Base-by-base conservation (phyloP, 2,797 vertebrate species). In the Myotis pilosus region DNA sequence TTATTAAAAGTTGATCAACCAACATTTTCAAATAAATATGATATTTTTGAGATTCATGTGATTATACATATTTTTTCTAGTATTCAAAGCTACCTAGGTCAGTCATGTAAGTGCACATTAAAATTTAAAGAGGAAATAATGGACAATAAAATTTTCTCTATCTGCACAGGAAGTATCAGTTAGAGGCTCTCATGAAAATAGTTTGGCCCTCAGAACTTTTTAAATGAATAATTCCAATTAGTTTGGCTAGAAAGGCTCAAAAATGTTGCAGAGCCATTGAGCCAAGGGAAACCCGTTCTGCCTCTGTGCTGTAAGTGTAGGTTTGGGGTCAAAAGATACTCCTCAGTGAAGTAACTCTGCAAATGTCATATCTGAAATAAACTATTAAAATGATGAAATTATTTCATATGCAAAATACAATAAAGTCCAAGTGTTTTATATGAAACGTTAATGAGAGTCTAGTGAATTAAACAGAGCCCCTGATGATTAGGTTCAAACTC, bases 381-480 rank as follows among this genome's bases (percentile, higher is more conserved):
- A 75, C 13, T 84, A 90, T 82, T 66, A 84, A 81, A 79, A 85
- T 85, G 68, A 55, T 88, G 10, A 79, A 92, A 82, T 80, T 66
- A 80, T 89, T 84, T 89, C 92, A 66, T 68, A 60, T 72, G 36
- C 16, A 91, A 79, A 53, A 28, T 79, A 78, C 8, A 17, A 62
- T 13, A 57, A 87, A 55, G 15, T 69, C 36, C 41, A 84, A 79
- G 2, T 5, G 22, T 53, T 91, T 66, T 13, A 47, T 4, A 51
- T 72, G 62, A 92, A 71, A 66, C 8, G 38, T 44, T 57, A 62
- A 38, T 13, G 19, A 69, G 62, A 91, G 12, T 82, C 49, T 44
- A 94, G 38, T 84, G 25, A 84, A 79, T 83, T 79, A 66, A 60
- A 68, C 4, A 91, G 44, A 57, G 44, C 13, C 1, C 3, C 20